Evolutionary conservation across 92 coral and sea anemone genomes (phyloP).

Genomic region (Galaxea fascicularis): DNA sequence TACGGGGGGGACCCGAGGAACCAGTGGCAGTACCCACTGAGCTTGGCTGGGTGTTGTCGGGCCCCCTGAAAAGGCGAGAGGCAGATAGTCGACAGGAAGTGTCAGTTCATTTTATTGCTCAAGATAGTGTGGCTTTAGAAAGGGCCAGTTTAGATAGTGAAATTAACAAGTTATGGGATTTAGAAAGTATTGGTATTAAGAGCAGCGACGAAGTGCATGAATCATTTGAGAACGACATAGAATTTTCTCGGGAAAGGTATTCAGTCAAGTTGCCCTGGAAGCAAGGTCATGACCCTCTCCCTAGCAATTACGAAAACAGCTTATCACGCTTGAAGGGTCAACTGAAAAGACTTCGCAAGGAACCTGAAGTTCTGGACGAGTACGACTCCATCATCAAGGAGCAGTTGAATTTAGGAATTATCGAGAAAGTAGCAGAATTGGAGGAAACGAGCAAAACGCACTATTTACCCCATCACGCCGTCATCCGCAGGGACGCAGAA

Average conservation of each 20-base stretch:
- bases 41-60: slow-evolving; percentile 30
- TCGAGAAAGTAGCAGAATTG: slow-evolving; percentile 45
- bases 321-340: slow-evolving; percentile 46
- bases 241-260: slow-evolving; percentile 40
- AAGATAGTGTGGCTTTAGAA: not conserved
- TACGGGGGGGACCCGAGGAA: slow-evolving; percentile 30
- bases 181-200: slow-evolving; percentile 41
- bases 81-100: not conserved
- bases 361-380: slow-evolving; percentile 49
- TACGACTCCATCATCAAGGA: slow-evolving; percentile 41
- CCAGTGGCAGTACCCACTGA: slow-evolving; percentile 40
- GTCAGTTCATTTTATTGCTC: slow-evolving; percentile 18
- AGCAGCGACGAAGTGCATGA: slow-evolving; percentile 46
- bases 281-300: slow-evolving; percentile 41
- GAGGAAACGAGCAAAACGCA: not conserved
- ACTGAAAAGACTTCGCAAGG: slow-evolving; percentile 29
- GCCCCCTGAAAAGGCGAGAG: not conserved
- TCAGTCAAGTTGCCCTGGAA: slow-evolving; percentile 59
- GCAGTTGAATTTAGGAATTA: slow-evolving; percentile 34
- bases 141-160: slow-evolving; percentile 13
- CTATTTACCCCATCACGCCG: slow-evolving; percentile 5
- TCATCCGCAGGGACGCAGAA: slow-evolving; percentile 30
- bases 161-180: slow-evolving; percentile 43
- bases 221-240: slow-evolving; percentile 27
- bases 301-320: slow-evolving; percentile 49